Conservation (phyloP, 2,888 invertebrate genomes). For the Entomobrya proxima region DNA sequence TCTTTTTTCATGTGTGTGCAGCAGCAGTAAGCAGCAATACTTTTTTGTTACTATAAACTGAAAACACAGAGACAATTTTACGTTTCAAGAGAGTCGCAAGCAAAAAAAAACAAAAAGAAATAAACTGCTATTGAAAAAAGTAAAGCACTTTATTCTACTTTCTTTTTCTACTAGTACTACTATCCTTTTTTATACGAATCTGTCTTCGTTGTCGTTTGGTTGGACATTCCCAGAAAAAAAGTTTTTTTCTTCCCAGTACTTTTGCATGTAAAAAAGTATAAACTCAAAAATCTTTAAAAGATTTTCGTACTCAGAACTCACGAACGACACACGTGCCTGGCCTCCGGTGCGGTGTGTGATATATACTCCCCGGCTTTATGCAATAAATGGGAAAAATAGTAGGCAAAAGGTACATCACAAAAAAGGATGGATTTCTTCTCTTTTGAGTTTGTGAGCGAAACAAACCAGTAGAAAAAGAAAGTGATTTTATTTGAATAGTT, state of each 20-base stretch:
- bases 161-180: too few species aligned
- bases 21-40: too few species aligned
- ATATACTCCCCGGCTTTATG: background rate
- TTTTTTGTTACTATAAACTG: too few species aligned
- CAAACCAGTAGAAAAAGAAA: background rate
- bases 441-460: too few species aligned
- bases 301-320: too few species aligned
- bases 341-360: background rate
- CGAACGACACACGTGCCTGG: slow-evolving; percentile 20
- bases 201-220: slow-evolving; percentile 7
- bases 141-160: background rate
- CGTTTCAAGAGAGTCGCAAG: background rate
- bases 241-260: background rate
- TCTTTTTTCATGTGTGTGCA: background rate
- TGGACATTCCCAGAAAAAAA: slow-evolving; percentile 19
- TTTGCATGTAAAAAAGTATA: background rate
- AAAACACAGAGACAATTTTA: background rate
- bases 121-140: background rate
- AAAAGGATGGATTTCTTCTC: too few species aligned
- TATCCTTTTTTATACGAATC: too few species aligned
- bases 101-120: too few species aligned
- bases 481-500: background rate
- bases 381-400: slow-evolving; percentile 6
- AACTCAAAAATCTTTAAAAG: slow-evolving; percentile 2
- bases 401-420: too few species aligned